A percentile compares a stretch with the other conserved stretches of the same genome.
Evolutionary conservation across 2,797 vertebrate species (phyloP).

Genomic region (Lepilemur septentrionalis): DNA sequence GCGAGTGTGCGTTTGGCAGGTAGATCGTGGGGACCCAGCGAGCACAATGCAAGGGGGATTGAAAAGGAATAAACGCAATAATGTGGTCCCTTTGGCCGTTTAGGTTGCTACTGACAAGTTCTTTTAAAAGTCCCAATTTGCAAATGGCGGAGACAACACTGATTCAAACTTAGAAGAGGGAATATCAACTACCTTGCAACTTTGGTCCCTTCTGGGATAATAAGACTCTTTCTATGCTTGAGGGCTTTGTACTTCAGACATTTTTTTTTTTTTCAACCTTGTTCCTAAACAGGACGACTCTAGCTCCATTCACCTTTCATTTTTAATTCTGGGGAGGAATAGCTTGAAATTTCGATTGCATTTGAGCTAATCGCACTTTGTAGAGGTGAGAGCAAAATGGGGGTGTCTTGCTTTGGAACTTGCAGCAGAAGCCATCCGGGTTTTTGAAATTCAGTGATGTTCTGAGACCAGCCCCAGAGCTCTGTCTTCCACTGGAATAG

Average conservation of each 20-base stretch:
- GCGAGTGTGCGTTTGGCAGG: not conserved
- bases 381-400: conserved; percentile 28
- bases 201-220: not conserved
- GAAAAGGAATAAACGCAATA: not conserved
- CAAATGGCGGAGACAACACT: not conserved
- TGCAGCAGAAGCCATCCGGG: not conserved
- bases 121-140: not conserved
- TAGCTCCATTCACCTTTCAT: conserved; percentile 46
- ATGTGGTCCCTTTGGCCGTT: not conserved
- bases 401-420: conserved; percentile 68
- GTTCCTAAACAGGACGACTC: not conserved
- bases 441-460: not conserved
- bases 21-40: not conserved
- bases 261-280: not conserved
- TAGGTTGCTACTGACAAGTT: not conserved
- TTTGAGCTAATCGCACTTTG: conserved; percentile 16
- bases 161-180: not conserved
- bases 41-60: accelerated
- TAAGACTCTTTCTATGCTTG: not conserved
- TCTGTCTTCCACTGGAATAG: conserved; percentile 63
- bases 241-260: not conserved
- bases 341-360: conserved; percentile 42
- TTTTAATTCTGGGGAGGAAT: conserved; percentile 26
- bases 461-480: not conserved
- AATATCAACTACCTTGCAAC: not conserved